A percentile compares a stretch with the other conserved stretches of the same genome.
These are phyloP conservation scores for Galemys pyrenaicus DNA, from an alignment of 2,113 vertebrate genomes.

Conservation along the genomic window DNA sequence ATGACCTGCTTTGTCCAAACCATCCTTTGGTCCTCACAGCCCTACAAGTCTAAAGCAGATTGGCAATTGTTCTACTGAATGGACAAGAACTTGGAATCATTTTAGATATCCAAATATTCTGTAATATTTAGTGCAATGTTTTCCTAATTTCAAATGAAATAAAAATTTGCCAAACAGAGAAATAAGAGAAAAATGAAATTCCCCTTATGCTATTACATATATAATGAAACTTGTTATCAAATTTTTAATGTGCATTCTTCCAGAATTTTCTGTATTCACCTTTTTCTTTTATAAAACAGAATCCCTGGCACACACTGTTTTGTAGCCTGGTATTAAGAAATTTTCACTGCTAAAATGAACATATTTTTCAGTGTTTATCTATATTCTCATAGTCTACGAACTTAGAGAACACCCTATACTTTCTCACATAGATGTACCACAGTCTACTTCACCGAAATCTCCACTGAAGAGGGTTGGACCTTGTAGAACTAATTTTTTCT, in stretches of 20 bases:
- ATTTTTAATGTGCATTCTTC: not conserved
- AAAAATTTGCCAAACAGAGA: not conserved
- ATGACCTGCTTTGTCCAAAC: not conserved
- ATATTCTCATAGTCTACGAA: not conserved
- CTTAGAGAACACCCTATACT: not conserved
- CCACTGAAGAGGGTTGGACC: no score
- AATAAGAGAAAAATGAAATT: not conserved
- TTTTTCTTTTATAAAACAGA: not conserved
- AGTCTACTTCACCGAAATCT: not conserved
- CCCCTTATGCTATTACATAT: not conserved
- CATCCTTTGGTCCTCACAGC: not conserved
- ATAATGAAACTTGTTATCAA: not conserved
- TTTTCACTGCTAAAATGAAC: not conserved
- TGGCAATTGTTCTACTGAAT: not conserved
- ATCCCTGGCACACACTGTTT: not conserved
- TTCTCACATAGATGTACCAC: not conserved
- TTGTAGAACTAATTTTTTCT: not conserved
- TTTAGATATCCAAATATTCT: not conserved
- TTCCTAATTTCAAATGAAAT: not conserved
- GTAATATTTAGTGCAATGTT: not conserved
- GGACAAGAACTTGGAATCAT: not conserved
- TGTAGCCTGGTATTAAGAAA: not conserved
- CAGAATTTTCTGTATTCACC: not conserved
- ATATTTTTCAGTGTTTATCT: not conserved
- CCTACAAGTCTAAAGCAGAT: not conserved